Conservation (phyloP, 1,140 invertebrate species). For the Cydia splendana region DNA sequence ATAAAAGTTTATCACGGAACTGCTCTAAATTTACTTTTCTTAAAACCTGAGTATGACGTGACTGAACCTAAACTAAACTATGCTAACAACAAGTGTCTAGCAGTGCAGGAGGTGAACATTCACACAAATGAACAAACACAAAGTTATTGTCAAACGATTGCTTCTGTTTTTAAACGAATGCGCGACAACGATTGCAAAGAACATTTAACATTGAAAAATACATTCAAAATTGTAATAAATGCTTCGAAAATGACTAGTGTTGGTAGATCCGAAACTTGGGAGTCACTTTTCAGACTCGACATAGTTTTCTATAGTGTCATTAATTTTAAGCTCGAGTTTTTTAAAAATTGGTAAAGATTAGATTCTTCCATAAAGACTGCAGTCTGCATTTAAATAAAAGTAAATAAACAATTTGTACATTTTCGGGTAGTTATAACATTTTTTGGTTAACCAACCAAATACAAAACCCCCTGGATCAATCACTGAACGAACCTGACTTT, state of each 20-base stretch:
- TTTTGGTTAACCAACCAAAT: too few relatives aligned
- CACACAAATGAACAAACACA: constrained; percentile 37
- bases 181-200: constrained; percentile 35
- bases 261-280: background rate
- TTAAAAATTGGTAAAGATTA: too few relatives aligned
- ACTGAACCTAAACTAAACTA: constrained; percentile 34
- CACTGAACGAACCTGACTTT: too few relatives aligned
- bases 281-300: background rate
- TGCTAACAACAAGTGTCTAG: constrained; percentile 41
- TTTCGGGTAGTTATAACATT: too few relatives aligned
- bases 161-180: constrained; percentile 45
- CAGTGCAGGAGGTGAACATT: constrained; percentile 36
- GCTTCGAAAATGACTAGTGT: constrained; percentile 45
- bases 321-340: too few relatives aligned
- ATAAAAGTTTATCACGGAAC: too few relatives aligned
- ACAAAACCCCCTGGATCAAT: too few relatives aligned
- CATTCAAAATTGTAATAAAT: constrained; percentile 59
- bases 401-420: too few relatives aligned
- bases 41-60: constrained; percentile 24
- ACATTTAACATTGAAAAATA: constrained; percentile 57
- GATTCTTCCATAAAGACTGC: too few relatives aligned
- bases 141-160: constrained; percentile 68
- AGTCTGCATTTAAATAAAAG: too few relatives aligned
- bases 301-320: too few relatives aligned
- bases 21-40: too few relatives aligned